Percentiles rank a stretch among this genome's conserved stretches.
phyloP scores from a whole-genome alignment of 2,797 vertebrate species.

The Gymnocypris eckloni region DNA sequence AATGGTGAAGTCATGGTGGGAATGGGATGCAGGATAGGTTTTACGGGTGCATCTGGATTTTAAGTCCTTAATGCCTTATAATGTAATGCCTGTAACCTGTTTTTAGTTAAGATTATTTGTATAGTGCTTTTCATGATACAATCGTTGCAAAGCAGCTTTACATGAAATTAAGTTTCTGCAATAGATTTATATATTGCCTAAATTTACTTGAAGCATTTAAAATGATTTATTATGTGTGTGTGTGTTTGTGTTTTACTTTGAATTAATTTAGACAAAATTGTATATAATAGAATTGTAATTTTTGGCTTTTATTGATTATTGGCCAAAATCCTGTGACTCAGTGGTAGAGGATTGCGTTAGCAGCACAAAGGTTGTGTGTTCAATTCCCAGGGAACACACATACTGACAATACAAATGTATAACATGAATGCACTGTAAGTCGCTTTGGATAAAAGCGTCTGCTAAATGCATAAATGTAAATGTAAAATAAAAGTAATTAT shows the following conservation, averaged over 20 bases:
- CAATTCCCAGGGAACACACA: too few relatives aligned
- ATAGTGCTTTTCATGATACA: too few relatives aligned
- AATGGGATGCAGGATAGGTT: neutral
- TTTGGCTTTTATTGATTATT: neutral
- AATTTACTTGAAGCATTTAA: neutral
- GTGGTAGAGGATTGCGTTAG: too few relatives aligned
- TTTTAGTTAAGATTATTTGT: neutral
- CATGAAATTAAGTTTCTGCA: too few relatives aligned
- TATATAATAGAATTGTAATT: neutral
- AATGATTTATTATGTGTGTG: neutral
- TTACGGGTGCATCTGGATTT: neutral
- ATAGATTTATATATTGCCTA: too few relatives aligned
- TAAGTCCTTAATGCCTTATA: neutral
- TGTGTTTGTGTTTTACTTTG: neutral
- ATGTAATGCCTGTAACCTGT: neutral
- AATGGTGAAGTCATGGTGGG: neutral
- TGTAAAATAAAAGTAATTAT: too few relatives aligned
- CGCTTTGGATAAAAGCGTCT: too few relatives aligned
- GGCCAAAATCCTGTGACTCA: neutral
- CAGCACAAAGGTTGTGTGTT: too few relatives aligned
- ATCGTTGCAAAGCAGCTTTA: too few relatives aligned
- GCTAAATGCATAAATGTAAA: too few relatives aligned
- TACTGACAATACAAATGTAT: too few relatives aligned
- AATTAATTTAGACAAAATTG: neutral
- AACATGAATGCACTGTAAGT: too few relatives aligned